phyloP scores from a whole-genome alignment of 2,113 vertebrate species.

The Dicerorhinus sumatrensis region DNA sequence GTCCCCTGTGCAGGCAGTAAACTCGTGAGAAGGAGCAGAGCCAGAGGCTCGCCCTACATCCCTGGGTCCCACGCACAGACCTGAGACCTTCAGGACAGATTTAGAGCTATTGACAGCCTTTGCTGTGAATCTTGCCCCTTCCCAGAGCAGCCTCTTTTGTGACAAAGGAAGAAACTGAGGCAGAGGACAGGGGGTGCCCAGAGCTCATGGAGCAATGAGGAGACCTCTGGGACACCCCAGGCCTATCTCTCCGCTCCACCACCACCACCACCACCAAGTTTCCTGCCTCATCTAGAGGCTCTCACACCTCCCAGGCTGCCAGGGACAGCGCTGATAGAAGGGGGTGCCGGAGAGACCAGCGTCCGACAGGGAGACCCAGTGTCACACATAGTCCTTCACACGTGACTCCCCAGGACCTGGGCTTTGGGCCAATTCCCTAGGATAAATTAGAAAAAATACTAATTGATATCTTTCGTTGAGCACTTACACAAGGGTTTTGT shows the following conservation, averaged over 20 bases:
- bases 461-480: neutral
- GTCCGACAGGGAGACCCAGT: neutral
- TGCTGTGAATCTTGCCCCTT: neutral
- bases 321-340: neutral
- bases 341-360: neutral
- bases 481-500: neutral
- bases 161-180: slow-evolving; percentile 27
- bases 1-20: neutral
- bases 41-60: neutral
- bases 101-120: neutral
- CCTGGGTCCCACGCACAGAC: neutral
- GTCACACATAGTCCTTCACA: neutral
- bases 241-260: neutral
- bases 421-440: neutral
- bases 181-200: neutral
- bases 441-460: neutral
- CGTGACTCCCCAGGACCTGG: fast-evolving
- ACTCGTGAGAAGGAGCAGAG: slow-evolving; percentile 56
- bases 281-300: neutral
- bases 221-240: neutral
- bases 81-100: neutral
- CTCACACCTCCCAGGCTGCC: neutral
- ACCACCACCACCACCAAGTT: fast-evolving
- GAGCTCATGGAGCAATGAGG: neutral
- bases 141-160: neutral